Evolutionary conservation across 2,113 vertebrate species (phyloP), one percentile per base, ranked within the genome.

Genomic region (Pelmatolapia mariae): DNA sequence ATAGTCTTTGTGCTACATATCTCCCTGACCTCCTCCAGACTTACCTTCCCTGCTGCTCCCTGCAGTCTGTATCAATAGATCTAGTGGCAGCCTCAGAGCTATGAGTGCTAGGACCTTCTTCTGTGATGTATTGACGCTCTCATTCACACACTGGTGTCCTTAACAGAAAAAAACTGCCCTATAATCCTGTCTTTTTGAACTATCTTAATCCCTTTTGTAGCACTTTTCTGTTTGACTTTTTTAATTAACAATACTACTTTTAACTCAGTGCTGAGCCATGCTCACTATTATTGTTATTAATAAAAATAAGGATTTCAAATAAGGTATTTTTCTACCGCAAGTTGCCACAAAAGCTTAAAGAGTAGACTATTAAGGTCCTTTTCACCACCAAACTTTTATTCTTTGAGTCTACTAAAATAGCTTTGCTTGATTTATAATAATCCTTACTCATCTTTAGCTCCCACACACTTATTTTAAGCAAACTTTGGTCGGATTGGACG

Each of bases 381-480:
- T 61, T 63, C 29, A 33, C 9, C 5, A 19, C 29, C 59, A 63
- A 19, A 63, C 29, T 0, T 61, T 61, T 61, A 3, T 61, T 61
- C 3, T 4, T 63, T 33, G 0, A 0, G 29, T 63, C 16, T 63
- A 10, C 0, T 59, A 29, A 16, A 1, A 31, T 31, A 63, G 29
- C 16, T 1, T 33, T 63, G 29, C 59, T 33, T 19, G 29, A 63
- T 63, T 63, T 63, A 19, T 63, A 33, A 11, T 63, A 63, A 4
- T 63, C 29, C 29, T 63, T 63, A 19, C 59, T 33, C 2, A 63
- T 33, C 29, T 1, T 63, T 63, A 33, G 59, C 29, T 33, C 29
- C 59, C 29, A 19, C 29, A 10, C 29, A 33, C 9, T 19, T 63
- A 19, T 0, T 63, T 63, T 33, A 33, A 19, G 59, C 59, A 0